Conservation (phyloP, 1,140 invertebrate genomes). For the Matsumurasca onukii region DNA sequence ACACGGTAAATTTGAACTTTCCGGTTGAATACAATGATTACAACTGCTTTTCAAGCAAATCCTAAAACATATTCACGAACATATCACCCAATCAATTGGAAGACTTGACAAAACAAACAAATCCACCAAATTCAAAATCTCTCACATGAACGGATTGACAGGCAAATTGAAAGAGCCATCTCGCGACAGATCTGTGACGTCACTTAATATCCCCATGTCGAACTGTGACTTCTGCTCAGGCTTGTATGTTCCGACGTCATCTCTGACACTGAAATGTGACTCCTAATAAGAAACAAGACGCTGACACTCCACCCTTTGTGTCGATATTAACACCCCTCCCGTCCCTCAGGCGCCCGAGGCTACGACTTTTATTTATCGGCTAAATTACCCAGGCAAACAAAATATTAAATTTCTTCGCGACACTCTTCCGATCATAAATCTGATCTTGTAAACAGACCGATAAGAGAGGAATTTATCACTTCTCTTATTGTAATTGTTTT, state of each 20-base stretch:
- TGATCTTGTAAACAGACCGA: constrained; percentile 15
- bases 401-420: constrained; percentile 23
- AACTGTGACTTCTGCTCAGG: background rate
- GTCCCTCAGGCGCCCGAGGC: background rate
- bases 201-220: constrained; percentile 13
- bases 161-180: too few species aligned
- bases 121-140: too few species aligned
- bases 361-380: constrained; percentile 19
- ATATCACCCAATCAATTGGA: too few species aligned
- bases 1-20: too few species aligned
- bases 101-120: too few species aligned
- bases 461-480: constrained; percentile 7
- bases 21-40: too few species aligned
- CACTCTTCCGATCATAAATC: constrained; percentile 10
- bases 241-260: constrained; percentile 13
- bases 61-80: too few species aligned
- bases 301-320: background rate
- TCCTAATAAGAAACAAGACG: constrained; percentile 25
- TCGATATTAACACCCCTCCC: constrained; percentile 9
- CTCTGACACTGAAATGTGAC: constrained; percentile 19
- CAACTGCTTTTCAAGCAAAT: too few species aligned
- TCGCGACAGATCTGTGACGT: too few species aligned
- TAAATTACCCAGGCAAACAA: constrained; percentile 21
- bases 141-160: too few species aligned
- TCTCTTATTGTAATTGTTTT: constrained; percentile 13